Conservation (phyloP, 2,797 vertebrate genomes). For the Natrix natrix region DNA sequence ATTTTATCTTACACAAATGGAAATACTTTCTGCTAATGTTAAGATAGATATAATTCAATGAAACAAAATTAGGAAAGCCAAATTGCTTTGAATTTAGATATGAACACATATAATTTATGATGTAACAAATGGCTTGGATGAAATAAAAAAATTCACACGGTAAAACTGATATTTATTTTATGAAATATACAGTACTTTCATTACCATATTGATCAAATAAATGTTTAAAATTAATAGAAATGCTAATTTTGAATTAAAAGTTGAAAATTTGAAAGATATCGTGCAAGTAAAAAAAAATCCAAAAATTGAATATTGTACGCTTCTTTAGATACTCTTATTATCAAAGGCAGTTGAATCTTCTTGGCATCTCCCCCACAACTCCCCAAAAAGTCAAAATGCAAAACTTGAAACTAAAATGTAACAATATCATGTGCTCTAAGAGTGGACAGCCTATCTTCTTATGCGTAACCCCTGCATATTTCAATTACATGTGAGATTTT, state of each 20-base stretch:
- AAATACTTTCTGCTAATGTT: not conserved
- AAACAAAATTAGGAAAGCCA: not conserved
- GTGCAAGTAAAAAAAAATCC: not conserved
- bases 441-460: not conserved
- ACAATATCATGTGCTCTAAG: not conserved
- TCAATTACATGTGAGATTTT: too few relatives aligned
- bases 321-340: not conserved
- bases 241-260: not conserved
- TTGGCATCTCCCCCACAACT: not conserved
- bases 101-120: not conserved
- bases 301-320: not conserved
- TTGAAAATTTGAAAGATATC: not conserved
- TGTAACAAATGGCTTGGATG: not conserved
- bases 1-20: not conserved
- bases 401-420: not conserved
- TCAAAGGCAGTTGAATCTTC: not conserved
- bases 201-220: not conserved
- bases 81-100: not conserved
- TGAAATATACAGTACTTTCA: not conserved
- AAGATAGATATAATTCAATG: not conserved
- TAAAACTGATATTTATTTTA: not conserved
- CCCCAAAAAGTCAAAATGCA: not conserved
- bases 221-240: not conserved
- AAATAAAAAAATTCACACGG: not conserved
- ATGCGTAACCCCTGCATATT: too few relatives aligned